Conservation (phyloP, 2,113 vertebrate species). For the Boulengeromyrus knoepffleri region DNA sequence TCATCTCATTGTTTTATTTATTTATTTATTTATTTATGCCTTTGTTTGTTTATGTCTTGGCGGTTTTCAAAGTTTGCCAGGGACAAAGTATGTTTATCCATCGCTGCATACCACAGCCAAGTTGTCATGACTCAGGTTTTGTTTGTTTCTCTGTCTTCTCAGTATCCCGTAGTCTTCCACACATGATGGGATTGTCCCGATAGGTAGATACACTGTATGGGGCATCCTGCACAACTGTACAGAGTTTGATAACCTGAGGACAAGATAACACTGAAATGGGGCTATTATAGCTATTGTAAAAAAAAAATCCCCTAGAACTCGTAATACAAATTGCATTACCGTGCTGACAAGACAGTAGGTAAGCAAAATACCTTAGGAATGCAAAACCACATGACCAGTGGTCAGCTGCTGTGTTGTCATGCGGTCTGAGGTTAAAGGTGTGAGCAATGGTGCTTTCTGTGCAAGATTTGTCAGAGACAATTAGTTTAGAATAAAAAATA, state of each 20-base stretch:
- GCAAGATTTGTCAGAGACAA: background rate
- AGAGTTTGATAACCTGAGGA: background rate
- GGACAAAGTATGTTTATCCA: conserved; percentile 3
- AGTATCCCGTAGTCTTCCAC: conserved; percentile 55
- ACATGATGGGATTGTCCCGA: conserved; percentile 13
- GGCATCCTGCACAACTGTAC: background rate
- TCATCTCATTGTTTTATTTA: background rate
- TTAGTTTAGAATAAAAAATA: background rate
- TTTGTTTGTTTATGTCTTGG: background rate
- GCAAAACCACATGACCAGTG: background rate
- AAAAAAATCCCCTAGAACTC: background rate
- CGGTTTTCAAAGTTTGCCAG: background rate
- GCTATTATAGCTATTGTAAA: background rate
- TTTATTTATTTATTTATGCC: background rate
- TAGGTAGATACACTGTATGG: background rate
- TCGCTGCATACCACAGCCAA: conserved; percentile 47
- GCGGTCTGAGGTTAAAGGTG: background rate
- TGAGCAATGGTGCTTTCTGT: conserved; percentile 14
- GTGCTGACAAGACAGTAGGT: background rate
- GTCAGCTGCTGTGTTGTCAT: background rate
- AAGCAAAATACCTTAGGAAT: conserved; percentile 20
- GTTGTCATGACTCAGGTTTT: conserved; percentile 63
- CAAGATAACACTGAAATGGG: background rate
- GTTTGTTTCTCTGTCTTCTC: conserved; percentile 43
- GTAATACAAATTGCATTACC: background rate